Evolutionary conservation across 1,140 invertebrate genomes (phyloP).

Genomic region (Grapholita molesta): DNA sequence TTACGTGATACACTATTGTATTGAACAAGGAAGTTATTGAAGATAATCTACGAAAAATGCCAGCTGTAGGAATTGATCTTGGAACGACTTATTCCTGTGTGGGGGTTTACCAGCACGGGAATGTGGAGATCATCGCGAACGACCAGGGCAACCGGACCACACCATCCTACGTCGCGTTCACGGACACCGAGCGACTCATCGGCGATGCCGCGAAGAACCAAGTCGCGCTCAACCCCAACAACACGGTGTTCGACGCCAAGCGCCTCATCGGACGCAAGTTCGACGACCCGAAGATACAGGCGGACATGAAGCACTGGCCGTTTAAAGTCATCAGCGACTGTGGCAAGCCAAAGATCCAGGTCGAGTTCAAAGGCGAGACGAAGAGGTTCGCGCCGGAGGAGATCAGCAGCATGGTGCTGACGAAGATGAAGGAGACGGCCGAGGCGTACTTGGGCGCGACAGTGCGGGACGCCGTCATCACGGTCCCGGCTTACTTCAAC

Average conservation of each 20-base stretch:
- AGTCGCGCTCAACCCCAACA: conserved; percentile 66
- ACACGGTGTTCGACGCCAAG: conserved; percentile 72
- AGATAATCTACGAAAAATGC: conserved; percentile 45
- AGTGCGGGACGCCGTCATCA: conserved; percentile 81
- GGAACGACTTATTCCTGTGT: conserved; percentile 90
- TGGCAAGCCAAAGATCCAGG: conserved; percentile 82
- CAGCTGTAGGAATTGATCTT: conserved; percentile 85
- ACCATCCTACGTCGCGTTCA: conserved; percentile 92
- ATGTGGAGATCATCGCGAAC: conserved; percentile 88
- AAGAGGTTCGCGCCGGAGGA: conserved; percentile 78
- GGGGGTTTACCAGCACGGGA: conserved; percentile 77
- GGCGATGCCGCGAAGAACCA: conserved; percentile 83
- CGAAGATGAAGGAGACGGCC: conserved; percentile 88
- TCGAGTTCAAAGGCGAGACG: conserved; percentile 83
- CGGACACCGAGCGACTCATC: conserved; percentile 86
- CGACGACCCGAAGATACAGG: conserved; percentile 71
- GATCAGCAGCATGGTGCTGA: conserved; percentile 82
- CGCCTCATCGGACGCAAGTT: conserved; percentile 82
- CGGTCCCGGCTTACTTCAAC: conserved; percentile 80
- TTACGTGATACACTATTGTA: neutral
- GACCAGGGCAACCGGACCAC: conserved; percentile 94
- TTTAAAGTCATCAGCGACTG: conserved; percentile 75
- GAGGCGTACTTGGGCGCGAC: conserved; percentile 84
- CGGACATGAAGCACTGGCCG: conserved; percentile 77
- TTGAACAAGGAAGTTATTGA: neutral